A percentile compares a stretch with the other conserved stretches of the same genome.
Evolutionary conservation across 2,888 invertebrate genomes (phyloP).

Genomic region (Iphiclides podalirius): DNA sequence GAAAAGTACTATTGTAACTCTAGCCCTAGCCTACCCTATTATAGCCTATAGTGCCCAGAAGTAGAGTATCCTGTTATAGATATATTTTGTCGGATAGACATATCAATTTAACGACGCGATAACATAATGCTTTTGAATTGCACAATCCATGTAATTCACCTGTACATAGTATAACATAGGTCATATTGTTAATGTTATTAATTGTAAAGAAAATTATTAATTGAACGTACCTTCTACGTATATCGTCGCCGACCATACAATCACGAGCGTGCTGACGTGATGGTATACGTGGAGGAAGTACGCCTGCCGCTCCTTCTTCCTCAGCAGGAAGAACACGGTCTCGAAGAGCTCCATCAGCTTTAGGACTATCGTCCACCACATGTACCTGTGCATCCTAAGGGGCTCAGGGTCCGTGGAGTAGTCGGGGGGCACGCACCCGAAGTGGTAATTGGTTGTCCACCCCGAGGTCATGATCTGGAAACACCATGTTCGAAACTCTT

Average conservation of each 20-base stretch:
- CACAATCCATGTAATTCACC: too few species aligned
- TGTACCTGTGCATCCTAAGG: slow-evolving; percentile 75
- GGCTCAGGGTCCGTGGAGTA: slow-evolving; percentile 83
- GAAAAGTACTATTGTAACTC: too few species aligned
- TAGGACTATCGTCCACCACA: slow-evolving; percentile 83
- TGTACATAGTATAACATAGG: too few species aligned
- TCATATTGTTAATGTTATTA: too few species aligned
- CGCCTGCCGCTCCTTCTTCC: slow-evolving; percentile 86
- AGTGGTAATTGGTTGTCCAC: slow-evolving; percentile 81
- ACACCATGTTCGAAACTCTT: too few species aligned
- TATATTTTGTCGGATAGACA: too few species aligned
- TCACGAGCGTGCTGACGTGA: slow-evolving; percentile 81
- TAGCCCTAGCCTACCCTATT: too few species aligned
- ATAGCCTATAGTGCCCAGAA: too few species aligned
- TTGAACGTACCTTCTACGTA: slow-evolving; percentile 81
- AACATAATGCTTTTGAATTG: too few species aligned
- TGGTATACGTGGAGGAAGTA: slow-evolving; percentile 87
- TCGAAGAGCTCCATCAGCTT: slow-evolving; percentile 85
- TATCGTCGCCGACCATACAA: slow-evolving; percentile 82
- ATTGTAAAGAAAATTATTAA: too few species aligned
- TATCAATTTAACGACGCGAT: too few species aligned
- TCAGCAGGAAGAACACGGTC: slow-evolving; percentile 85
- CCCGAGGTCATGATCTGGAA: slow-evolving; percentile 82
- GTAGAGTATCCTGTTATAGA: too few species aligned
- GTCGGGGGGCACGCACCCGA: slow-evolving; percentile 86